Conservation (phyloP, 2,113 vertebrate genomes). For the Stegostoma tigrinum region DNA sequence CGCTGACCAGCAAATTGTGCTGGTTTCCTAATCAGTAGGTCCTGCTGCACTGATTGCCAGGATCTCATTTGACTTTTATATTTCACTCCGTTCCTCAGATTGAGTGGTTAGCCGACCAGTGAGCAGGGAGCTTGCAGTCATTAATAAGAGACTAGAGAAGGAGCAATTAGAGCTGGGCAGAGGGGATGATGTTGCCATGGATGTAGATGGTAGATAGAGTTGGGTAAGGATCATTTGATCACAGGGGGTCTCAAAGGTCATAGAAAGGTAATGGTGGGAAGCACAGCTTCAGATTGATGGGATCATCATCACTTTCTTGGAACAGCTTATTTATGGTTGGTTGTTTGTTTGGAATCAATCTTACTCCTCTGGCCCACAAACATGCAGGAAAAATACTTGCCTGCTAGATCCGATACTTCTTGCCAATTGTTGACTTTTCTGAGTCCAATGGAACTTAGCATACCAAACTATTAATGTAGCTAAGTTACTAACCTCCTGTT, state of each 20-base stretch:
- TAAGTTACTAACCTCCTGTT: background rate
- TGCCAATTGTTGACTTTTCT: background rate
- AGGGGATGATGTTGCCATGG: background rate
- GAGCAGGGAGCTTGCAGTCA: background rate
- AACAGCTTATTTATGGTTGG: background rate
- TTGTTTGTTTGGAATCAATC: background rate
- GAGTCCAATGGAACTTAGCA: background rate
- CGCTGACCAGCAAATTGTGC: background rate
- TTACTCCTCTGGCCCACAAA: background rate
- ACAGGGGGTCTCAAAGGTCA: background rate
- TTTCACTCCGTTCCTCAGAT: background rate
- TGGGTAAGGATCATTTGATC: background rate
- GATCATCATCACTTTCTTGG: background rate
- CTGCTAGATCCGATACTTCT: background rate
- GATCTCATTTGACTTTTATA: background rate
- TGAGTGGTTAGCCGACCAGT: background rate
- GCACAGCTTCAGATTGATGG: background rate
- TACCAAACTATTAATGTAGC: background rate
- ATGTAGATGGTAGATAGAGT: background rate
- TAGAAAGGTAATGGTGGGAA: background rate
- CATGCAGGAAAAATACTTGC: background rate
- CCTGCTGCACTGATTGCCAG: background rate
- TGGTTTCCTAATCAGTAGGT: background rate
- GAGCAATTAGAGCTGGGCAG: background rate
- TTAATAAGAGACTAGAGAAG: background rate